A percentile compares a stretch with the other conserved stretches of the same genome.
These are phyloP conservation scores for Nyctalus aviator DNA, from an alignment of 2,797 vertebrate species.

Conservation along the genomic window DNA sequence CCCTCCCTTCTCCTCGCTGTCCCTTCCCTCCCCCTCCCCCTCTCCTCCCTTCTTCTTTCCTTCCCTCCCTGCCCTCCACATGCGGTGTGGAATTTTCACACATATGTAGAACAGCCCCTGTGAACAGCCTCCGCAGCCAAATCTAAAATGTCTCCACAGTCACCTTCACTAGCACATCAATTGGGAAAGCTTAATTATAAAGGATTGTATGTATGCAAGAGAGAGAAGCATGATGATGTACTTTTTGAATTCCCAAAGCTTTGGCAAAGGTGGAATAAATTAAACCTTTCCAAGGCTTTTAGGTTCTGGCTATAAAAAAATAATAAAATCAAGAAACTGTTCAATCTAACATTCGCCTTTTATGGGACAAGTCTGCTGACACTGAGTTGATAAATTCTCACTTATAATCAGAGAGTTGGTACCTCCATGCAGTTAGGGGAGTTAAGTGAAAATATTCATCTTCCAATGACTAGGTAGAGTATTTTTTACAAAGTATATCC, in stretches of 20 bases:
- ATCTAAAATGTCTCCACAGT: background rate
- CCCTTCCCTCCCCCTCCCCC: accelerated
- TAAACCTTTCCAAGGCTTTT: background rate
- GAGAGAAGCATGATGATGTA: background rate
- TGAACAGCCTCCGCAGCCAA: background rate
- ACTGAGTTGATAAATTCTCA: background rate
- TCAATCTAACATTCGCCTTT: background rate
- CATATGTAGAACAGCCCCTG: background rate
- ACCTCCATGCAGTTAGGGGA: background rate
- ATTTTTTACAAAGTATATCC: background rate
- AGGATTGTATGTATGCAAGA: background rate
- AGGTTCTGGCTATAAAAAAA: background rate
- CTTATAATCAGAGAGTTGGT: background rate
- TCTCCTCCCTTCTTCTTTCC: no score
- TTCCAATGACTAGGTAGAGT: background rate
- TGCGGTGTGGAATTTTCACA: background rate
- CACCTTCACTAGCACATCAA: background rate
- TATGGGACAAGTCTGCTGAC: background rate
- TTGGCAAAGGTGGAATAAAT: background rate
- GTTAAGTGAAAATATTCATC: background rate
- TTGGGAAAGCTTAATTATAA: background rate
- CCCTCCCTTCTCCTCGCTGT: accelerated
- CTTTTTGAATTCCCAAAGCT: background rate
- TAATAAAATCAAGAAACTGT: background rate
- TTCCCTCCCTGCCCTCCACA: no score